phyloP scores from a whole-genome alignment of 2,113 vertebrate genomes.

The Protobothrops flavoviridis region DNA sequence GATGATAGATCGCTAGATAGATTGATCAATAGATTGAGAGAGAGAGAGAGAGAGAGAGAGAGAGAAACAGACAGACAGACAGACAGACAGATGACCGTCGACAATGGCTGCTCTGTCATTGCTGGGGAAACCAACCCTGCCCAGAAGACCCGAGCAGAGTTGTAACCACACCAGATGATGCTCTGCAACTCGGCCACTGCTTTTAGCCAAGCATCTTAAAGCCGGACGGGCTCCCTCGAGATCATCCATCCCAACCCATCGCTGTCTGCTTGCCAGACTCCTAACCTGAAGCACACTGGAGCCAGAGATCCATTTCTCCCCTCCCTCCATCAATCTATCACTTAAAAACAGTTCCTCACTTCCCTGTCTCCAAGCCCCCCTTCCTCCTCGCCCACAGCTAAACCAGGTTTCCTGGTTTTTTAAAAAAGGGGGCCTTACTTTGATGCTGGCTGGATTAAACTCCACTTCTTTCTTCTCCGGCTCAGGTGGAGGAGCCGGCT shows the following conservation, averaged over 20 bases:
- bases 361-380: too few species aligned
- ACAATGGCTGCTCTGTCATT: not conserved
- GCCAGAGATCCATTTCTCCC: not conserved
- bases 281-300: not conserved
- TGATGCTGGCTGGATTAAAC: slow-evolving; percentile 83
- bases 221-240: fast-evolving
- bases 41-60: not conserved
- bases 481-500: slow-evolving; percentile 67
- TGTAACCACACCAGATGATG: too few species aligned
- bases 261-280: not conserved
- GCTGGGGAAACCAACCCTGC: not conserved
- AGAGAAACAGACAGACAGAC: too few species aligned
- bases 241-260: not conserved
- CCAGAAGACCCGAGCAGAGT: not conserved
- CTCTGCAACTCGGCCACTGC: not conserved
- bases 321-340: not conserved
- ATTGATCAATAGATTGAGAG: too few species aligned
- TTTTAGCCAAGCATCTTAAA: not conserved
- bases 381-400: fast-evolving
- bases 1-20: too few species aligned
- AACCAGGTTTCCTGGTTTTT: not conserved
- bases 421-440: slow-evolving; percentile 69
- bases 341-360: not conserved
- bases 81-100: not conserved
- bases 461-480: slow-evolving; percentile 75